phyloP scores from a whole-genome alignment of 2,888 invertebrate species.

The Galerucella pusilla region DNA sequence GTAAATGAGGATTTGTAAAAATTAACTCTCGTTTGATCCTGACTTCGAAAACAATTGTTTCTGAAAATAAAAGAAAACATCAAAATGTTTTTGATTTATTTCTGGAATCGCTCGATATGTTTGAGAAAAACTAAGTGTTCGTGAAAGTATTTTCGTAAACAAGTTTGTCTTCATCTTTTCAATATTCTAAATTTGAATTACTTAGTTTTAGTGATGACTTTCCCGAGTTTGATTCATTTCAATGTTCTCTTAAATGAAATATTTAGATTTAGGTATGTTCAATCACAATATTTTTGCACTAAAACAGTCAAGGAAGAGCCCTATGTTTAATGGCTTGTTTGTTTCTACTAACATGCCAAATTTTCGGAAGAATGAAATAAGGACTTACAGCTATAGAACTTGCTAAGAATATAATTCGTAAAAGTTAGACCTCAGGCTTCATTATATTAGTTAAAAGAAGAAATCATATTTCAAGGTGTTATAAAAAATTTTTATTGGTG shows the following conservation, averaged over 20 bases:
- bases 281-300: not conserved
- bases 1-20: too few species aligned
- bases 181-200: conserved; percentile 12
- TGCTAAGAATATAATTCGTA: not conserved
- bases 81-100: not conserved
- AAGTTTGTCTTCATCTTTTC: conserved; percentile 4
- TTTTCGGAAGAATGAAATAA: too few species aligned
- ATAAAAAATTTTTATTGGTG: too few species aligned
- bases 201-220: conserved; percentile 17
- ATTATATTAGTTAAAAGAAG: too few species aligned
- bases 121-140: conserved; percentile 7
- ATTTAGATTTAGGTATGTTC: conserved; percentile 12
- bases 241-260: conserved; percentile 11
- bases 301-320: not conserved
- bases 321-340: too few species aligned
- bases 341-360: too few species aligned
- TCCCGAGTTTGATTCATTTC: conserved; percentile 4
- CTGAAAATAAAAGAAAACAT: conserved; percentile 14
- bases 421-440: not conserved
- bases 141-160: conserved; percentile 10
- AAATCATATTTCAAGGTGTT: too few species aligned
- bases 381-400: too few species aligned
- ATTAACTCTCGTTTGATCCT: not conserved
- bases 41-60: not conserved
- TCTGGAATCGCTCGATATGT: conserved; percentile 3